Base-by-base conservation (phyloP, 2,888 invertebrate genomes). In the Anthrax anthrax region DNA sequence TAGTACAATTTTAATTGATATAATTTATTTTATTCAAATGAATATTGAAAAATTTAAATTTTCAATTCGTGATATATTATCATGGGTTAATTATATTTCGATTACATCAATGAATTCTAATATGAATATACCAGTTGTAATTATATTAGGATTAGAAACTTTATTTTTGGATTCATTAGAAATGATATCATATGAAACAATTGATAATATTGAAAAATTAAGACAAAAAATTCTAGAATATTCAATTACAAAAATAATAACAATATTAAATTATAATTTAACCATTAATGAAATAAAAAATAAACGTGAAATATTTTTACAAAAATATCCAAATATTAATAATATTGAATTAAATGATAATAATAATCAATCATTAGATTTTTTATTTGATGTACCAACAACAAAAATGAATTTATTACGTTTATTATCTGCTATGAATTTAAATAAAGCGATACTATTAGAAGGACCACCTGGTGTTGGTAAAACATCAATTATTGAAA, bases 391-490 rank as follows among this genome's bases (percentile, higher is more conserved):
- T 44, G 83, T 86, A 1, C 83, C 83, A 0, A 88, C 86, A 1
- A 85, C 87, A 1, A 77, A 79, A 42, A 71, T 76, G 18, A 99
- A 98, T 68, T 79, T 86, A 1, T 71, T 89, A 50, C 77, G 94
- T 49, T 63, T 98, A 12, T 67, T 98, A 37, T 76, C 97, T 48
- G 95, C 88, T 0, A 71, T 98, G 58, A 90, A 94, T 59, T 67
- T 96, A 49, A 84, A 85, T 50, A 89, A 94, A 64, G 92, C 97
- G 0, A 80, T 99, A 48, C 74, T 99, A 45, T 69, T 99, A 17
- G 98, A 99, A 72, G 98, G 92, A 3, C 89, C 92, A 57, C 98
- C 98, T 4, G 98, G 98, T 3, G 96, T 97, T 18, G 98, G 98
- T 4, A 99, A 99, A 70, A 97, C 97, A 0, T 94, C 94, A 55